Evolutionary conservation across 2,797 vertebrate species (phyloP).

Genomic region (Leucoraja ocellata): DNA sequence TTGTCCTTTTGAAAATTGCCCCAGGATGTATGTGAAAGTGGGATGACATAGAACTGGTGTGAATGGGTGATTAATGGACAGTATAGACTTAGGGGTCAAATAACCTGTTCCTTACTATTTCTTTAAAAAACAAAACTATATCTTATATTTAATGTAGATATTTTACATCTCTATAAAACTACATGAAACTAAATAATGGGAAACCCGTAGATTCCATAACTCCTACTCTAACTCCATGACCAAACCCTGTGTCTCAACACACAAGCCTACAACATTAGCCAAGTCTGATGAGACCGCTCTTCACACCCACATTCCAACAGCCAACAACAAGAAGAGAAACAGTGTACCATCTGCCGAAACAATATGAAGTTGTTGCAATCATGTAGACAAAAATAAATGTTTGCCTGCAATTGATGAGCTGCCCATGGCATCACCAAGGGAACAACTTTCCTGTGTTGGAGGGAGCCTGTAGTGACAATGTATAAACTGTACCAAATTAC

Average conservation of each 20-base stretch:
- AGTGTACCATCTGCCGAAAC: not conserved
- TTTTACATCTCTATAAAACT: no score
- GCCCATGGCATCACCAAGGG: constrained; percentile 12
- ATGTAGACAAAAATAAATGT: not conserved
- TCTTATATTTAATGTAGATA: no score
- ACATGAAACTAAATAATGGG: not conserved
- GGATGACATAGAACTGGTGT: no score
- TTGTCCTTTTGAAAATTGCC: no score
- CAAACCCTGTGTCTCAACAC: not conserved
- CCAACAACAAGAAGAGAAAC: not conserved
- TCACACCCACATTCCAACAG: no score
- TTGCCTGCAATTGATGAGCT: constrained; percentile 9
- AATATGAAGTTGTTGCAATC: not conserved
- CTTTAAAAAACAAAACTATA: no score
- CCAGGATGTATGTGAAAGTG: no score
- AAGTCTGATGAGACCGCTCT: not conserved
- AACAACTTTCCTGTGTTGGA: constrained; percentile 15
- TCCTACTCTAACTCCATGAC: not conserved
- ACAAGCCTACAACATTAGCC: not conserved
- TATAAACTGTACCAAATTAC: constrained; percentile 33
- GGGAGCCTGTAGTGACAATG: constrained; percentile 13
- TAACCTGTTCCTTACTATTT: no score
- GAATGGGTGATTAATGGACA: no score
- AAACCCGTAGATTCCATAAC: not conserved
- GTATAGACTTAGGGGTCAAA: no score